Percentiles rank a stretch among this genome's conserved stretches.
These are phyloP conservation scores for Leptobrachium leishanense DNA, from an alignment of 2,113 vertebrate species.

Conservation along the genomic window DNA sequence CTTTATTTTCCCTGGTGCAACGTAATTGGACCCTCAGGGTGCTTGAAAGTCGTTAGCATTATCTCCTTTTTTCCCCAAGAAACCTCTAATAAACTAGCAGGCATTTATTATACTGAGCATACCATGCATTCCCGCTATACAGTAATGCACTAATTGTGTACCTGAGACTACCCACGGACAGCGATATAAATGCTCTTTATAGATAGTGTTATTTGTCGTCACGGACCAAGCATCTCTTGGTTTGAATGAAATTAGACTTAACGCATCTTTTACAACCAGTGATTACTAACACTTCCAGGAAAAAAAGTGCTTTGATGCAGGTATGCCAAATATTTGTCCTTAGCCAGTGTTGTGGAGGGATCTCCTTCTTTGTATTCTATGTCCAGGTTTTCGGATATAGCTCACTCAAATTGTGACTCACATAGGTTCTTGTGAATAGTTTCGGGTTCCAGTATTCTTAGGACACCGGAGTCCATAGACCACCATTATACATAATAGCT, in stretches of 20 bases:
- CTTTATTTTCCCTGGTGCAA: not conserved
- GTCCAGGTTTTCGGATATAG: too few species aligned
- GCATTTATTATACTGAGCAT: constrained; percentile 5
- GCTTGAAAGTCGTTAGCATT: constrained; percentile 4
- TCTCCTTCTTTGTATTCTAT: too few species aligned
- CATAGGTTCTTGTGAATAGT: too few species aligned
- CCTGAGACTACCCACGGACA: not conserved
- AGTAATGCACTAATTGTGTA: not conserved
- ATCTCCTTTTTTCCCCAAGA: not conserved
- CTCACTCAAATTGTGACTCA: too few species aligned
- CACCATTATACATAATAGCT: too few species aligned
- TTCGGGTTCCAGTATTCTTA: too few species aligned
- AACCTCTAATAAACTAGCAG: constrained; percentile 15
- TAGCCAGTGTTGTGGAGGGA: too few species aligned
- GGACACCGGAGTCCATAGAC: too few species aligned
- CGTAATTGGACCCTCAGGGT: constrained; percentile 16
- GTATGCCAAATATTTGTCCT: too few species aligned
- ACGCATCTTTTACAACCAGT: not conserved
- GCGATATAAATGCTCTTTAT: too few species aligned
- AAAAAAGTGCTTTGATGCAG: too few species aligned
- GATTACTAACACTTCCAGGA: too few species aligned
- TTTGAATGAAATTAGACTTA: not conserved
- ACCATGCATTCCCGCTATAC: not conserved
- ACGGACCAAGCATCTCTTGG: not conserved
- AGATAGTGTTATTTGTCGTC: not conserved